Evolutionary conservation across 2,888 invertebrate genomes (phyloP).

Genomic region (Resseliella maxima): DNA sequence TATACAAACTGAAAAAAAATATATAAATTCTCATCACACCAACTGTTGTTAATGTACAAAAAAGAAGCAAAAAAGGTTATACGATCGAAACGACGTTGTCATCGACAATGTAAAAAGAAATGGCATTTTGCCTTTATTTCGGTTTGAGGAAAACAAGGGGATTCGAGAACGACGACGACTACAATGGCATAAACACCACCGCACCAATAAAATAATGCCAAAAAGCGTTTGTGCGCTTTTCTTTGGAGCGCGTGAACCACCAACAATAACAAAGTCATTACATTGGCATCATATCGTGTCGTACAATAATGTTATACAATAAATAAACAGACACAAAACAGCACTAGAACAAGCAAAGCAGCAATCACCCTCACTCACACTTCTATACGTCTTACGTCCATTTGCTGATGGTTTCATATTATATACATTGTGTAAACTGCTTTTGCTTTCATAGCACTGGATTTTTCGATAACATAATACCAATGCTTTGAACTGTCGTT

Average conservation of each 20-base stretch:
- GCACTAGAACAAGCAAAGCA: constrained; percentile 30
- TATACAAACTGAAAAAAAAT: constrained; percentile 1
- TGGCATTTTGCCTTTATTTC: constrained; percentile 16
- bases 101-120: constrained; percentile 34
- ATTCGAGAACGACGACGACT: constrained; percentile 20
- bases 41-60: constrained; percentile 28
- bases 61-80: constrained; percentile 22
- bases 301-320: constrained; percentile 53
- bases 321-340: constrained; percentile 51
- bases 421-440: constrained; percentile 28
- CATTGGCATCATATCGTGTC: constrained; percentile 53
- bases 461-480: constrained; percentile 20
- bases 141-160: background rate
- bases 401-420: constrained; percentile 51
- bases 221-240: constrained; percentile 16
- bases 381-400: constrained; percentile 11
- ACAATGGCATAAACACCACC: too few species aligned
- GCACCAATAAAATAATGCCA: constrained; percentile 24
- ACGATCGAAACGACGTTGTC: constrained; percentile 38
- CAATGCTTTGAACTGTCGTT: background rate
- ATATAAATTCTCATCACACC: constrained; percentile 33
- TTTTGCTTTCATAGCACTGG: background rate
- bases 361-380: constrained; percentile 34
- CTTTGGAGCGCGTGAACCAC: background rate
- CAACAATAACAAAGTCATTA: constrained; percentile 54